Evolutionary conservation across 2,888 invertebrate species (phyloP), one percentile per base, ranked within the genome.

Genomic region (Formica aserva): DNA sequence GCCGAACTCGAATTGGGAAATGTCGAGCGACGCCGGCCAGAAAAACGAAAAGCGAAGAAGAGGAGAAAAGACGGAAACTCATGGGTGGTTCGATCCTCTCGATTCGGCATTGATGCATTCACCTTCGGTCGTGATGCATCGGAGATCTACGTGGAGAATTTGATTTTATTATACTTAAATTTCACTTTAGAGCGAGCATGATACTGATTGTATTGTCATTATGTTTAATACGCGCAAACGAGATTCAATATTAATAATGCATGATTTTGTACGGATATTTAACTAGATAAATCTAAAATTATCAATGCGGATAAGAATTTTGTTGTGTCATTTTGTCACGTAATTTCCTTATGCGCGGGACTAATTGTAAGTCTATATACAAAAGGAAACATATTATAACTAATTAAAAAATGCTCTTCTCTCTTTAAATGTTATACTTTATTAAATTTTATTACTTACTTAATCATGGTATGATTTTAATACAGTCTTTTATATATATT

Each of bases 1-100:
- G 84, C 69, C 87, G 84, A 83, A 75, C 88, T 88, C 89, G 89
- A 89, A 89, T 89, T 86, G 86, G 88, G 87, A 89, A 86, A 88
- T 76, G 89, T 86, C 86, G 76, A 77, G 75, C 71, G 83, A 86
- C 83, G 83, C 52, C 41, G 67, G 60, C 60, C 60, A 45, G 85
- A 69, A 63, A 65, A 57, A 75, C 71, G 76, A 82, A 81, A 81
- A 83, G 78, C 80, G 72, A 32, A 48, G n/a, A 26, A 41, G 38
- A 62, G 52, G 66, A 69, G 76, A 67, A 67, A 71, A 75, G 85
- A 45, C 72, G 82, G 80, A 82, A 87, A 84, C 88, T 84, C 69
- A 62, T 74, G 85, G 85, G 86, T 77, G 86, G 86, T 83, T 80
- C 48, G 84, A 83, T 82, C 81, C 84, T 84, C 76, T 72, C 57